phyloP scores from a whole-genome alignment of 2,888 invertebrate genomes.

The Ferrisia virgata region DNA sequence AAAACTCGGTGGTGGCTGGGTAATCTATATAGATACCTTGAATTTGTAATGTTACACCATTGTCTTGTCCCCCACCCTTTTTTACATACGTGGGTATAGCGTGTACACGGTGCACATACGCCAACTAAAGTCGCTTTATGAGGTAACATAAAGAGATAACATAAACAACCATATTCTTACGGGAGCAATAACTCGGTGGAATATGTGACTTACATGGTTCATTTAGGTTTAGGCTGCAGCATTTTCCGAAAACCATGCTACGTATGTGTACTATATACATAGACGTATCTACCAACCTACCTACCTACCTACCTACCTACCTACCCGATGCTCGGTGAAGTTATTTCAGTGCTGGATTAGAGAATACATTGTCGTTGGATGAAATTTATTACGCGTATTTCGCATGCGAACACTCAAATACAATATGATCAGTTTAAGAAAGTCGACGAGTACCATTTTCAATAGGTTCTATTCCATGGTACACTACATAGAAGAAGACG shows the following conservation, averaged over 20 bases:
- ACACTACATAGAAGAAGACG: too few relatives aligned
- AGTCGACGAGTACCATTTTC: too few relatives aligned
- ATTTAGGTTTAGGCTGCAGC: constrained; percentile 38
- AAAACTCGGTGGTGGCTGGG: background rate
- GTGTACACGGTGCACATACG: background rate
- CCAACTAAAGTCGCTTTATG: constrained; percentile 5
- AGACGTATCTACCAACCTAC: too few relatives aligned
- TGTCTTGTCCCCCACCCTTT: background rate
- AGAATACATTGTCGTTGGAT: too few relatives aligned
- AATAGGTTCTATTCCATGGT: too few relatives aligned
- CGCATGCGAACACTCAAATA: too few relatives aligned
- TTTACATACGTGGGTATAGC: background rate
- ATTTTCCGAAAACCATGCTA: background rate
- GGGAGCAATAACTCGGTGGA: constrained; percentile 42
- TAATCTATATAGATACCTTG: background rate
- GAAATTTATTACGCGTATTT: too few relatives aligned
- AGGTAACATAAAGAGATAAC: constrained; percentile 35
- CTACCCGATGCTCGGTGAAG: too few relatives aligned
- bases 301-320: too few relatives aligned
- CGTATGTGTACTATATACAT: too few relatives aligned
- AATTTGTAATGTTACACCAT: background rate
- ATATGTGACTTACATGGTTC: constrained; percentile 46
- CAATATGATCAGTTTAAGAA: too few relatives aligned
- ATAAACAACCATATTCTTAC: constrained; percentile 41
- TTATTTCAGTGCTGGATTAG: too few relatives aligned